Evolutionary conservation across 2,888 invertebrate genomes (phyloP).

Genomic region (Amphipyra tragopoginis): DNA sequence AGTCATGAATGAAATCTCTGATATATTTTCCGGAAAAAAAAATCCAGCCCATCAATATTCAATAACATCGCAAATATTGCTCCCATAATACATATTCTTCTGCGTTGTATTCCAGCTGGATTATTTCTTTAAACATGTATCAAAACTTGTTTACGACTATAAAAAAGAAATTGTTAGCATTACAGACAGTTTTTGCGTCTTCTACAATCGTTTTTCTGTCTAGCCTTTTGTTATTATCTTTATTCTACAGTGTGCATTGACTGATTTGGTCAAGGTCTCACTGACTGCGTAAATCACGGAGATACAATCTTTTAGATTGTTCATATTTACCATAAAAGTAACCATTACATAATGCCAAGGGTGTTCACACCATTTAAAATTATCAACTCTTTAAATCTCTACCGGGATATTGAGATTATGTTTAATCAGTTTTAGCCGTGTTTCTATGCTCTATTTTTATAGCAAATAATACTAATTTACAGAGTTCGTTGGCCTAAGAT

Average conservation of each 20-base stretch:
- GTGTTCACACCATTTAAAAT: conserved; percentile 28
- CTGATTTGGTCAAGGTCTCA: conserved; percentile 59
- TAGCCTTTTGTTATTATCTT: conserved; percentile 49
- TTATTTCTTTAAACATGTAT: conserved; percentile 39
- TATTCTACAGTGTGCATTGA: conserved; percentile 51
- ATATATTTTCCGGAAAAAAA: conserved; percentile 20
- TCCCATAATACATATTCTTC: conserved; percentile 19
- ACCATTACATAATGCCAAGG: conserved; percentile 22
- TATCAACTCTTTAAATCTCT: conserved; percentile 30
- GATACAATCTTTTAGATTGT: conserved; percentile 42
- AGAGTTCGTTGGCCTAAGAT: conserved; percentile 60
- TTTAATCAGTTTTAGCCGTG: conserved; percentile 36
- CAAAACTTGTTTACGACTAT: conserved; percentile 44
- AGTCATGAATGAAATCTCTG: conserved; percentile 49
- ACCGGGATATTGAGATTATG: conserved; percentile 42
- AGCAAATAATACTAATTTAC: conserved; percentile 20
- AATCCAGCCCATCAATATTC: conserved; percentile 31
- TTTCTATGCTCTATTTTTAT: conserved; percentile 25
- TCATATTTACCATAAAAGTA: conserved; percentile 15
- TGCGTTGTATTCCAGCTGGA: conserved; percentile 36
- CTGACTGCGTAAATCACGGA: conserved; percentile 37
- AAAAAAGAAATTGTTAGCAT: conserved; percentile 49
- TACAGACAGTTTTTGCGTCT: conserved; percentile 40
- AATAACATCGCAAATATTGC: conserved; percentile 25
- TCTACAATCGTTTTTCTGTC: conserved; percentile 33